Conservation (phyloP, 1,140 invertebrate species). For the Elymnias hypermnestra region DNA sequence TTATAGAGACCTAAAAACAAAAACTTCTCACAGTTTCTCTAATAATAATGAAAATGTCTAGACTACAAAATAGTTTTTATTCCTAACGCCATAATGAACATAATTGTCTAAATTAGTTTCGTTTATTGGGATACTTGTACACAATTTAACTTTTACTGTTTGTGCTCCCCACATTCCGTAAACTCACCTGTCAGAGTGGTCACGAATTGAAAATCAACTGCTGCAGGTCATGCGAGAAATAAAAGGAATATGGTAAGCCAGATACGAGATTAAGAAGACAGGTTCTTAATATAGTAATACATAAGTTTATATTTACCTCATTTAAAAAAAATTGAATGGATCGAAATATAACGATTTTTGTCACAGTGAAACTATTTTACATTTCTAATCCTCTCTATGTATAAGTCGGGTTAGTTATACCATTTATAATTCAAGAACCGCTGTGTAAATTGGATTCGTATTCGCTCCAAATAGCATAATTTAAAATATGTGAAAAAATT, state of each 20-base stretch:
- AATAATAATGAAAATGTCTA: not conserved
- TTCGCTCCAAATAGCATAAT: too few species aligned
- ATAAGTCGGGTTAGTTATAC: too few species aligned
- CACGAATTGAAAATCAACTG: constrained; percentile 61
- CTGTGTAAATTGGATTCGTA: too few species aligned
- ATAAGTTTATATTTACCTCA: too few species aligned
- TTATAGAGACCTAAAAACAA: not conserved
- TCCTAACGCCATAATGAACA: not conserved
- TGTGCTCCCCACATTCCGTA: constrained; percentile 36
- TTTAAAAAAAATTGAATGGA: too few species aligned
- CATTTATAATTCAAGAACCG: too few species aligned
- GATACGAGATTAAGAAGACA: not conserved
- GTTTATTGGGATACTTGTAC: constrained; percentile 7
- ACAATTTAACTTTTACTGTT: constrained; percentile 52
- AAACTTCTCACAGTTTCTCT: not conserved
- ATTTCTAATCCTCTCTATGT: too few species aligned
- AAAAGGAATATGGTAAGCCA: constrained; percentile 13
- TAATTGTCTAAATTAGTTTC: not conserved
- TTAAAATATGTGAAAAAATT: too few species aligned
- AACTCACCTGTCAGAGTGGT: constrained; percentile 56
- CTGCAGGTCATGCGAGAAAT: constrained; percentile 51
- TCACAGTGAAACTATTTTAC: too few species aligned
- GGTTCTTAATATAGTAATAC: too few species aligned
- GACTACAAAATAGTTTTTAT: not conserved
- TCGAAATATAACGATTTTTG: too few species aligned